Evolutionary conservation across 2,113 vertebrate species (phyloP).

Genomic region (Antennarius striatus): DNA sequence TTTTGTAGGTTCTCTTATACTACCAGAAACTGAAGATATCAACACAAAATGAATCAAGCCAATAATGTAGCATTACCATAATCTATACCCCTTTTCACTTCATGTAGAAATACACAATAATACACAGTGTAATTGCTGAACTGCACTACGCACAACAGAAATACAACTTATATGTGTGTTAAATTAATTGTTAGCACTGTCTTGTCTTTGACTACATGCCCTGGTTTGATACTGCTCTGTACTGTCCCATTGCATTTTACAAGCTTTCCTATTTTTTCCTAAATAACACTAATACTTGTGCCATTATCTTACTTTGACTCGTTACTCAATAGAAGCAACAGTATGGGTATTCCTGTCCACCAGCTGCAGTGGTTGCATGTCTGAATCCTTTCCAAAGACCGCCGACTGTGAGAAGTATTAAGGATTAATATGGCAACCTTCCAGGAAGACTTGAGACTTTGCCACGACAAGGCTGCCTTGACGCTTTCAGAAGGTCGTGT

Average conservation of each 20-base stretch:
- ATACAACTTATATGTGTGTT: no score
- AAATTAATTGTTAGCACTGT: no score
- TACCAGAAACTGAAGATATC: not conserved
- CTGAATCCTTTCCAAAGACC: slow-evolving; percentile 27
- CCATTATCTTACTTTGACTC: not conserved
- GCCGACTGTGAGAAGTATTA: slow-evolving; percentile 30
- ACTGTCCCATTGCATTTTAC: not conserved
- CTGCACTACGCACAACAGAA: no score
- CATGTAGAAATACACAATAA: not conserved
- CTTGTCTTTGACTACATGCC: no score
- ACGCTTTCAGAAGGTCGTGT: slow-evolving; percentile 1
- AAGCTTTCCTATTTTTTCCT: not conserved
- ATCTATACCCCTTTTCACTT: not conserved
- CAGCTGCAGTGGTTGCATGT: slow-evolving; percentile 27
- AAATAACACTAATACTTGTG: not conserved
- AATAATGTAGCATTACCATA: not conserved
- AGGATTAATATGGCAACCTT: slow-evolving; percentile 40
- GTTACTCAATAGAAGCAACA: not conserved
- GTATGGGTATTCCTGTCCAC: not conserved
- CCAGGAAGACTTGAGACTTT: slow-evolving; percentile 31
- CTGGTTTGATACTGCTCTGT: not conserved
- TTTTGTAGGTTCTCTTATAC: no score
- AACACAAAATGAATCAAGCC: not conserved
- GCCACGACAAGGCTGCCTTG: slow-evolving; percentile 18
- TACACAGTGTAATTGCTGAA: not conserved